These are phyloP conservation scores for Catharus minimus DNA, from an alignment of 2,113 vertebrate genomes.

Conservation along the genomic window DNA sequence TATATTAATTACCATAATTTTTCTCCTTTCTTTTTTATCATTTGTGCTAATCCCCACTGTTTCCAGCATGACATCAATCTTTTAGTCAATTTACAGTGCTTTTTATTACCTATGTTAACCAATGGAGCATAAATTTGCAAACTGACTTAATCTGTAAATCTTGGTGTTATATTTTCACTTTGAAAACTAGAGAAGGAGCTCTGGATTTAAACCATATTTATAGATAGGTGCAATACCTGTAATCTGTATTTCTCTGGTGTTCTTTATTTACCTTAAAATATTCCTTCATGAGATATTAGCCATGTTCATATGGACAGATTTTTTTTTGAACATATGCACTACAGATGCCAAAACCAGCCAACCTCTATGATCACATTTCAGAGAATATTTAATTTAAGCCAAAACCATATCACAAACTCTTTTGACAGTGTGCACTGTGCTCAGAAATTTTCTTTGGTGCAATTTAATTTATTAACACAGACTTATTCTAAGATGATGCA, in stretches of 20 bases:
- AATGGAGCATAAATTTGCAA: background rate
- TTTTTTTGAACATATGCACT: background rate
- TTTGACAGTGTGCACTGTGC: background rate
- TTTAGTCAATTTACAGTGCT: background rate
- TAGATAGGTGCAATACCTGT: background rate
- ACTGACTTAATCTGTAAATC: background rate
- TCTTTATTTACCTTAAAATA: background rate
- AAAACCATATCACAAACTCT: background rate
- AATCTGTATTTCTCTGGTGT: background rate
- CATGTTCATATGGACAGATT: background rate
- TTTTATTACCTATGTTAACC: background rate
- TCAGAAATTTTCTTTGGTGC: background rate
- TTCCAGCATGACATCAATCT: background rate
- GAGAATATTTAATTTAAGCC: background rate
- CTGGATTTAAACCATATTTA: background rate
- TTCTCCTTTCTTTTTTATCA: conserved; percentile 3
- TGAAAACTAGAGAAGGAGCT: background rate
- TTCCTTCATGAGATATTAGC: background rate
- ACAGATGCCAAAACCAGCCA: background rate
- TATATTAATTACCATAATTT: conserved; percentile 36
- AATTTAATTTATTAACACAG: background rate
- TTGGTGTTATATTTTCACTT: background rate
- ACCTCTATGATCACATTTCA: accelerated
- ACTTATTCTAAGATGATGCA: background rate
- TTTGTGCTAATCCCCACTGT: background rate